Percentiles rank a stretch among this genome's conserved stretches.
phyloP scores from a whole-genome alignment of 2,113 vertebrate genomes.

The Microcebus griseorufus region DNA sequence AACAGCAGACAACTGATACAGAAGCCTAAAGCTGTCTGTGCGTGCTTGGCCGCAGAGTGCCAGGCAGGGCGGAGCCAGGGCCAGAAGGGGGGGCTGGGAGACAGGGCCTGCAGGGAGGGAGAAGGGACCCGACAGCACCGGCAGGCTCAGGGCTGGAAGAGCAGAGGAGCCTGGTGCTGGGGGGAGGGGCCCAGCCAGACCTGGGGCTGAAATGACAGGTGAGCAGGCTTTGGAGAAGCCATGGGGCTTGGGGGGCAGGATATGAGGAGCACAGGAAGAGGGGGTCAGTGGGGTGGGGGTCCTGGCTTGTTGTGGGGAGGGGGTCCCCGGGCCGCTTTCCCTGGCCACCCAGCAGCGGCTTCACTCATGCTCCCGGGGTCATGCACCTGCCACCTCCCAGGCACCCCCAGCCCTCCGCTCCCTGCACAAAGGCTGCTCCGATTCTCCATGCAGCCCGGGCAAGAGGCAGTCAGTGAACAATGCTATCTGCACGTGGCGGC shows the following conservation, averaged over 20 bases:
- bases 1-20: not conserved
- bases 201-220: not conserved
- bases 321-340: not conserved
- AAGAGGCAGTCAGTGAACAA: conserved; percentile 79
- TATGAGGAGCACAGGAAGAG: not conserved
- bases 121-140: too few species aligned
- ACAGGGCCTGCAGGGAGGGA: not conserved
- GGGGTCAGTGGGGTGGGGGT: not conserved
- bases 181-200: not conserved
- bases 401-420: not conserved
- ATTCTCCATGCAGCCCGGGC: conserved; percentile 82
- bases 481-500: conserved; percentile 72
- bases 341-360: not conserved
- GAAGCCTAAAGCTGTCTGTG: not conserved
- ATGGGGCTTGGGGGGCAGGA: rapidly evolving
- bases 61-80: not conserved
- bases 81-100: not conserved
- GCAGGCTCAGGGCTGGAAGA: not conserved
- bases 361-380: not conserved
- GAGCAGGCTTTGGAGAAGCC: not conserved
- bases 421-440: conserved; percentile 84
- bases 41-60: rapidly evolving
- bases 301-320: too few species aligned
- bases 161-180: not conserved
- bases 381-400: not conserved